These are phyloP conservation scores for Podilymbus podiceps DNA, from an alignment of 2,113 vertebrate genomes.

Conservation along the genomic window DNA sequence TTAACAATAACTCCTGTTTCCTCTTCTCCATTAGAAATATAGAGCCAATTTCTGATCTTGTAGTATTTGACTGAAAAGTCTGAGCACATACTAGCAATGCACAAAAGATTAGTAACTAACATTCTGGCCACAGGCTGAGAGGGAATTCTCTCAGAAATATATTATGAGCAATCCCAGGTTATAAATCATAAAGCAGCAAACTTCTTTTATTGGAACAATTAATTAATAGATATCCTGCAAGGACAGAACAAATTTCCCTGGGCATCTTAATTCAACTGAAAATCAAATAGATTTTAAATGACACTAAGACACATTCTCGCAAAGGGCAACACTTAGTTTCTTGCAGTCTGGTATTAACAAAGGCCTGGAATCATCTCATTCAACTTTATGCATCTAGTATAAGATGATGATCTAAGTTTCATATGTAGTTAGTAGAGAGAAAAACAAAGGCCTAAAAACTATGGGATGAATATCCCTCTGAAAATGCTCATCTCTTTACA, in stretches of 20 bases:
- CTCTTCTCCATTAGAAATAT: background rate
- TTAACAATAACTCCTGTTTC: background rate
- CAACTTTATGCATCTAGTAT: background rate
- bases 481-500: background rate
- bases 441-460: background rate
- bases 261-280: background rate
- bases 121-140: background rate
- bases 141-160: background rate
- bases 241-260: background rate
- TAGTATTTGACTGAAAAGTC: background rate
- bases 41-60: background rate
- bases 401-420: background rate
- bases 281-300: background rate
- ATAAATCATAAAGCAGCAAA: background rate
- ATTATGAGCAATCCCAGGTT: background rate
- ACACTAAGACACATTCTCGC: background rate
- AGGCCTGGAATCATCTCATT: background rate
- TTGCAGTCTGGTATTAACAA: background rate
- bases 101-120: background rate
- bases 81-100: background rate
- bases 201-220: background rate
- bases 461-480: background rate
- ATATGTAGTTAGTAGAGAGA: background rate
- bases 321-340: background rate
- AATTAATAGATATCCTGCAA: background rate